phyloP scores from a whole-genome alignment of 2,888 invertebrate species.

The Andrena fulva region DNA sequence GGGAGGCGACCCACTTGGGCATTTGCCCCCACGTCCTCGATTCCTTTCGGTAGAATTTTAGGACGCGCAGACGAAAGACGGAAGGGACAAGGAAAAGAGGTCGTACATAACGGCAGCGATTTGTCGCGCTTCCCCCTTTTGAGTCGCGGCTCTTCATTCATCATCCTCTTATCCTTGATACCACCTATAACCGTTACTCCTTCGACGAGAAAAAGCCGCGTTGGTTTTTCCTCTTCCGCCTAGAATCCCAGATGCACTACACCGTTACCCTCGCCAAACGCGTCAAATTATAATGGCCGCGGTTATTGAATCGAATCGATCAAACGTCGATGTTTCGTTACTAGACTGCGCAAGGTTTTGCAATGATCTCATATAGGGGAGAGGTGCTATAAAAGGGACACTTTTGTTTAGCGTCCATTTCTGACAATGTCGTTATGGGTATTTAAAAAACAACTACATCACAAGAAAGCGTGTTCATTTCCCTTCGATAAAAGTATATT shows the following conservation, averaged over 20 bases:
- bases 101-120: neutral
- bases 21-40: no score
- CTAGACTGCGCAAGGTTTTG: no score
- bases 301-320: conserved; percentile 9
- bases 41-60: conserved; percentile 7
- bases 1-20: no score
- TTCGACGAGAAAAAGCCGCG: neutral
- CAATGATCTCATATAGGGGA: no score
- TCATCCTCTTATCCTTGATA: conserved; percentile 13
- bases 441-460: no score
- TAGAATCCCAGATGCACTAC: no score
- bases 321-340: neutral
- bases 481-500: no score
- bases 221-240: neutral
- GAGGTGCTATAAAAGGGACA: no score
- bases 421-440: no score
- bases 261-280: neutral
- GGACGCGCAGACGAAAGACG: neutral
- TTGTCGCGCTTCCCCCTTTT: conserved; percentile 1
- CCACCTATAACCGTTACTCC: conserved; percentile 15
- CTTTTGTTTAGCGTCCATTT: no score
- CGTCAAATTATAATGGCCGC: neutral
- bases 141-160: neutral
- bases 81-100: neutral
- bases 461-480: no score